phyloP scores from a whole-genome alignment of 2,797 vertebrate species.

The Coilia nasus region DNA sequence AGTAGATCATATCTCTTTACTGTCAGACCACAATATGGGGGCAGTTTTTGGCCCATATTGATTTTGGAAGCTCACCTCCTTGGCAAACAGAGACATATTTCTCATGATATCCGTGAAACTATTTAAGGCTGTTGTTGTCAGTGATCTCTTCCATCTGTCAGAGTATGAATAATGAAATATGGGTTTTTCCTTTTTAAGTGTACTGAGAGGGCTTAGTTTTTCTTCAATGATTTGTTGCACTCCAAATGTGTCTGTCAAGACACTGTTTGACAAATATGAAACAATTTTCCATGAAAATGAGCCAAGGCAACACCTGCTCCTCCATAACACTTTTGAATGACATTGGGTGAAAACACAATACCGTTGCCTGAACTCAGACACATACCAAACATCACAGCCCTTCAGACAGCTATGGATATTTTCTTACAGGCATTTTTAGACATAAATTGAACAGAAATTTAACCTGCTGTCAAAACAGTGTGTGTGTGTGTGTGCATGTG shows the following conservation, averaged over 20 bases:
- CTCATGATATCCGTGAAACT: background rate
- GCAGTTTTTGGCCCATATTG: background rate
- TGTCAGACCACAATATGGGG: background rate
- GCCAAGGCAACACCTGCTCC: background rate
- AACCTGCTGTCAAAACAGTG: background rate
- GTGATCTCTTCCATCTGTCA: background rate
- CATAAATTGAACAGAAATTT: constrained; percentile 3
- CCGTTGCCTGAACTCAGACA: background rate
- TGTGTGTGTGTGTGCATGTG: no score
- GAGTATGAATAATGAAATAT: background rate
- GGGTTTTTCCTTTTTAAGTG: background rate
- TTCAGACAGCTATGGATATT: background rate
- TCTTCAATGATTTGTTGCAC: background rate
- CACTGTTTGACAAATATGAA: background rate
- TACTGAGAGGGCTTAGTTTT: background rate
- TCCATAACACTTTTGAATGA: background rate
- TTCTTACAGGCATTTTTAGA: background rate
- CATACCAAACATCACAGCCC: background rate
- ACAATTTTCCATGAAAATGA: background rate
- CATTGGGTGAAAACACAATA: background rate
- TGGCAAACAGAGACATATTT: background rate
- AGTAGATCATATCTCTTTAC: background rate
- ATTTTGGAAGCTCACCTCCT: background rate
- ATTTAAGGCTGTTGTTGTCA: background rate
- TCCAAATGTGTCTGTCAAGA: background rate